phyloP scores from a whole-genome alignment of 2,888 invertebrate genomes.

The Pinctada fucata region DNA sequence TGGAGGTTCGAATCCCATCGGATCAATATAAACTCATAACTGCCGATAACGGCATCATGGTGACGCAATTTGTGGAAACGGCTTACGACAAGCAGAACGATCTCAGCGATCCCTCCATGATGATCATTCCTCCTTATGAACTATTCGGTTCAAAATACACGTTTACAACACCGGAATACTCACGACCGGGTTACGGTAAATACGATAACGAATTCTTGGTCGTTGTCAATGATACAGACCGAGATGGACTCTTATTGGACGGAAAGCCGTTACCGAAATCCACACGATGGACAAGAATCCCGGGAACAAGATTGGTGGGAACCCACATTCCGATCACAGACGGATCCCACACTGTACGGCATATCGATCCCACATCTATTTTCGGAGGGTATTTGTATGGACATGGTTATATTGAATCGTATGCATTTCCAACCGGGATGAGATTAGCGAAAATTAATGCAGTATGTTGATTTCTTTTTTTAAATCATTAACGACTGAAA shows the following conservation, averaged over 20 bases:
- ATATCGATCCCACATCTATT: constrained; percentile 49
- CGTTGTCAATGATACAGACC: constrained; percentile 42
- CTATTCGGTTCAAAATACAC: constrained; percentile 58
- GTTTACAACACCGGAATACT: constrained; percentile 60
- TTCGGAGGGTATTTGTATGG: constrained; percentile 65
- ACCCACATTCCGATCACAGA: constrained; percentile 42
- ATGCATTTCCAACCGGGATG: constrained; percentile 61
- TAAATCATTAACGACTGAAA: background rate
- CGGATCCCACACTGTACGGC: constrained; percentile 52
- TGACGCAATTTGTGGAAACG: constrained; percentile 59
- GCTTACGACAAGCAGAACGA: constrained; percentile 30
- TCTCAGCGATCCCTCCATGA: constrained; percentile 64
- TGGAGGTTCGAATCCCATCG: constrained; percentile 37
- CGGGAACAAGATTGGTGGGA: constrained; percentile 46
- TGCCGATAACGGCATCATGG: constrained; percentile 50
- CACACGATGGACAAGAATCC: constrained; percentile 48
- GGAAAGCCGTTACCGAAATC: constrained; percentile 51
- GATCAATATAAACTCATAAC: constrained; percentile 42
- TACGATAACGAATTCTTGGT: constrained; percentile 52
- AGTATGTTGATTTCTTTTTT: constrained; percentile 36
- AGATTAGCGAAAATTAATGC: constrained; percentile 51
- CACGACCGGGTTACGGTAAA: constrained; percentile 36
- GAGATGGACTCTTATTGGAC: constrained; percentile 49
- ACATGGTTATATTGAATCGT: constrained; percentile 56
- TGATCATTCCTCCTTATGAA: constrained; percentile 57